Base-by-base conservation (phyloP, 30 jellyfish, hydroid and myxozoan genomes). In the Cassiopea xamachana region DNA sequence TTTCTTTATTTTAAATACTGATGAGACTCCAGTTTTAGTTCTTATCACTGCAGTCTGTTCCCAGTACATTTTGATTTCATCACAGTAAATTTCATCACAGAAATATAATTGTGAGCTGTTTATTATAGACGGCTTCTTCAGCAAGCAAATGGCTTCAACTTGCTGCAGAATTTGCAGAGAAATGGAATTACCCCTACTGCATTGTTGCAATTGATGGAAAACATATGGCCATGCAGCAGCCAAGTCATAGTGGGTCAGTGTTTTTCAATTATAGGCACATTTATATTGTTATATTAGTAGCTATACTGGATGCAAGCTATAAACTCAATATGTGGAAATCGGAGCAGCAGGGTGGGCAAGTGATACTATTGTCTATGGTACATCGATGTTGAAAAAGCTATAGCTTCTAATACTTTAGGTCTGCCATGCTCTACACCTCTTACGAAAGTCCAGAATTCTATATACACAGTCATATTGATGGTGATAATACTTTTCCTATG, bases 311-410 rank as follows among this genome's bases (percentile, higher is more conserved):
- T 84, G 92, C 92, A n/a, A 84, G 70, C 58, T 84, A 84, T 84
- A 84, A 84, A 73, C 51, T 84, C 18, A 43, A 14, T 84, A 84
- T 84, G 92, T 84, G 48, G 92, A 84, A 68, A 73, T 84, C 49
- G 92, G 92, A 19, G 85, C 92, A 17, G 92, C 92, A 71, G 92
- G 92, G 48, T 84, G 92, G 69, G 92, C 85, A 84, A 84, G 92
- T 15, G 92, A 84, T 84, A 86, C 92, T 84, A 86, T 85, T 3
- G 84, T 84, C 48, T 84, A 19, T 55, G 59, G 51, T 48, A 46
- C 48, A 4, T 84, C 92, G 39, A 84, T 86, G 58, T 55, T 69
- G 44, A 84, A 84, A 46, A 46, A 48, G 92, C 92, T 15, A 0
- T 84, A 73, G 48, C 39, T 10, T 13, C 46, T 50, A 46, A 49